Evolutionary conservation across 2,113 vertebrate genomes (phyloP).

Genomic region (Perca schrenkii): DNA sequence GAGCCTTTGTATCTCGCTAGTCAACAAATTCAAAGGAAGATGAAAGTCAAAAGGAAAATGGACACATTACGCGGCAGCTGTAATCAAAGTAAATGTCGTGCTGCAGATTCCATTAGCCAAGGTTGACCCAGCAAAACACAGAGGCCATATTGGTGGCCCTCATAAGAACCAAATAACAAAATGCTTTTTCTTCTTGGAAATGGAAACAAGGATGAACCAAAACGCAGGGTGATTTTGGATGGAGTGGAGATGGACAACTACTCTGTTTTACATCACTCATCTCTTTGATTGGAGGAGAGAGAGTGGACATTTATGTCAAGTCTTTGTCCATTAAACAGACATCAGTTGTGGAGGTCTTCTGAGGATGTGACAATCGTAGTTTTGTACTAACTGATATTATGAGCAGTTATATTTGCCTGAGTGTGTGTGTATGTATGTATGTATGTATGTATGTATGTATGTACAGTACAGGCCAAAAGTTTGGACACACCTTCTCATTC

Average conservation of each 20-base stretch:
- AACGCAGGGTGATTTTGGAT: neutral
- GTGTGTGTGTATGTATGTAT: too few relatives aligned
- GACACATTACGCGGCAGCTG: neutral
- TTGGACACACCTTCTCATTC: too few relatives aligned
- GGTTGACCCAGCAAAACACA: neutral
- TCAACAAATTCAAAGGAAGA: neutral
- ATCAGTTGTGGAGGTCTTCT: neutral
- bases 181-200: neutral
- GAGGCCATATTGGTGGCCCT: neutral
- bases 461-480: too few relatives aligned
- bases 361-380: neutral
- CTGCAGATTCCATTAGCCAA: slow-evolving; percentile 1
- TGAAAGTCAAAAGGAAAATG: neutral
- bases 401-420: neutral
- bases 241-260: neutral
- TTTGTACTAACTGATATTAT: neutral
- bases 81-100: neutral
- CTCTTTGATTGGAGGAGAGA: neutral
- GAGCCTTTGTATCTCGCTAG: too few relatives aligned
- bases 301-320: neutral
- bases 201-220: neutral
- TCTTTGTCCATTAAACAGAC: slow-evolving; percentile 4
- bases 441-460: too few relatives aligned
- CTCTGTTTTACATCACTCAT: neutral
- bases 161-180: neutral